Evolutionary conservation across 2,797 vertebrate species (phyloP), one percentile per base, ranked within the genome.

Genomic region (Botia almorhae): DNA sequence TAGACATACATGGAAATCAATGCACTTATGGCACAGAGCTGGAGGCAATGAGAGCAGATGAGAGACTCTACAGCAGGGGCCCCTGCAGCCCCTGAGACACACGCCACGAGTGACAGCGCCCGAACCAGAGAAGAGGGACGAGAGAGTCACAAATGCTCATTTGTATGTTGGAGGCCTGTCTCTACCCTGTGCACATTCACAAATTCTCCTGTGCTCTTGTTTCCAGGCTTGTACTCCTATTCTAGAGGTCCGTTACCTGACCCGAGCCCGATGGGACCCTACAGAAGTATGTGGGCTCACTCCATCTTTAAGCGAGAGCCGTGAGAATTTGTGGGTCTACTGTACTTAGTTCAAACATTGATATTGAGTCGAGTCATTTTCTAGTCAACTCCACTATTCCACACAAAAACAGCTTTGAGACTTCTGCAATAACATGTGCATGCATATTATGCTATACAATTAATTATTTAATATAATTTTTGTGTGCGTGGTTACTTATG

Each of bases 1-100:
- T 99, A 98, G 96, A 96, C 96, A 95, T 96, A 97, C 96, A 97
- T 96, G 96, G 95, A 95, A 98, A 99, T 99, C 97, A 98, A 97
- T 98, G 97, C 96, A 95, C 95, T 98, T 95, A 96, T 96, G 96
- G 95, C 96, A 93, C 93, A 96, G 94, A 96, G 96, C 96, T 96
- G 94, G 92, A 89, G 96, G 96, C 95, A 76, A 95, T 94, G 93
- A 91, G 92, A 88, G 89, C 92, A 94, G 95, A 96, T 94, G 94
- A 93, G 94, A 93, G 82, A 90, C 92, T 92, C 93, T 94, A 94
- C 94, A 95, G 94, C 93, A 93, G 94, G 94, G 93, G 93, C 60
- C 92, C 92, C 73, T 69, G 92, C 94, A 48, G 93, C 92, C 95
- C 94, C 85, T 8, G 89, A 95, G 94, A 94, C 93, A 95, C 95